Conservation (phyloP, 2,797 vertebrate genomes). For the Oceanodroma leucorhoa region DNA sequence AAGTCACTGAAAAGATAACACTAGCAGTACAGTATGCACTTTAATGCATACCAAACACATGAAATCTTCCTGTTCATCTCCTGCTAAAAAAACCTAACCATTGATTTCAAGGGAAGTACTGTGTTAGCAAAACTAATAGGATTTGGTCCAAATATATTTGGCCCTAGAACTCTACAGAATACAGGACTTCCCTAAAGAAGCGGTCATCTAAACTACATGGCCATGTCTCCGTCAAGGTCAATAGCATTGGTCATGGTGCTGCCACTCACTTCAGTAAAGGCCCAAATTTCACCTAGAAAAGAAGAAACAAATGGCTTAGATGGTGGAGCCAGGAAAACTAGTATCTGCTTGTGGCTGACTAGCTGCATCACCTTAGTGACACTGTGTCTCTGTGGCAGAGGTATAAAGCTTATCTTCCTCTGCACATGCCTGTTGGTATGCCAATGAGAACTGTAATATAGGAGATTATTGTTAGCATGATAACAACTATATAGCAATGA, state of each 20-base stretch:
- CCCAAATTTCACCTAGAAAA: background rate
- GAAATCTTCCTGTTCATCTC: slow-evolving; percentile 4
- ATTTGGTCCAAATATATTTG: background rate
- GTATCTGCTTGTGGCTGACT: background rate
- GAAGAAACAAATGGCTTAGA: background rate
- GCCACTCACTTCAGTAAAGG: background rate
- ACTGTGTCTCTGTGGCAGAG: background rate
- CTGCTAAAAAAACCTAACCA: background rate
- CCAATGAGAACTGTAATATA: background rate
- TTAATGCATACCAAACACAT: background rate
- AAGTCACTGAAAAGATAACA: slow-evolving; percentile 40
- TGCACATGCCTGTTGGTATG: background rate
- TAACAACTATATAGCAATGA: background rate
- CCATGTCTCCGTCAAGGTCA: background rate
- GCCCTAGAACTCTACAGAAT: background rate
- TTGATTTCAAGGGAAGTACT: background rate
- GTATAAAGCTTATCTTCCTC: background rate
- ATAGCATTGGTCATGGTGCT: background rate
- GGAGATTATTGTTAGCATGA: background rate
- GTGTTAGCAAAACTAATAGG: background rate
- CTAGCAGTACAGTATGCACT: background rate
- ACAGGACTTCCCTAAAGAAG: background rate
- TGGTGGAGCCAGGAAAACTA: background rate
- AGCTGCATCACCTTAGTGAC: background rate
- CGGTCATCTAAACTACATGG: background rate